Base-by-base conservation (phyloP, 2,797 vertebrate species). In the Tenualosa ilisha region DNA sequence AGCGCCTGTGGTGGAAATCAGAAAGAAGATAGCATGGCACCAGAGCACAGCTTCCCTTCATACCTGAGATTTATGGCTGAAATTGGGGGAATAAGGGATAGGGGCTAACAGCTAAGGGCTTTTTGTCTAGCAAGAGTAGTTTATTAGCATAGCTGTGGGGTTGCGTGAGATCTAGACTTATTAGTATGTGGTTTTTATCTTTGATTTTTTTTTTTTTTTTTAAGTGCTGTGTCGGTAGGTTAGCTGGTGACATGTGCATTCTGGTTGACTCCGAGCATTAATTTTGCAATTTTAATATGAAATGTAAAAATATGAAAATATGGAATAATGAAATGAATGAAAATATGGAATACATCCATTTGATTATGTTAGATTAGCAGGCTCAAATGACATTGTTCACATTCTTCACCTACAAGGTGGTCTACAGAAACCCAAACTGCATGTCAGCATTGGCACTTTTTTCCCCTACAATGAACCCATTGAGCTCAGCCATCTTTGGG, bases 381-480 rank as follows among this genome's bases (percentile, higher is more conserved):
- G 37, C 72, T 79, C 40, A 43, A 20, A 20, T 79, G 72, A 79
- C 72, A 46, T 79, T 79, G 72, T 40, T 79, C 6, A 37, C 72
- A 79, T 79, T 79, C 72, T 46, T 43, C 37, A 43, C 72, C 40
- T 20, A 46, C 72, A 79, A 79, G 72, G 72, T 79, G 72, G 72
- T 43, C 72, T 46, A 20, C 40, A 46, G 17, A 72, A 79, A 79
- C 40, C 37, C 72, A 46, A 79, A 79, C 37, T 79, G 37, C 72
- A 46, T 79, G 72, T 79, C 72, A 79, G 72, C 37, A 9, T 79
- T 72, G 12, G 65, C 65, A 72, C 13, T 15, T 24, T 51, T 43
- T 4, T 12, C 87, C 85, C 68, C 81, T 15, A 91, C 90, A 92
- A 90, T 90, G 86, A 91, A 84, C 86, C 81, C 51, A 61, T 86